phyloP scores from a whole-genome alignment of 2,888 invertebrate species.

The Ormyrus thymus region DNA sequence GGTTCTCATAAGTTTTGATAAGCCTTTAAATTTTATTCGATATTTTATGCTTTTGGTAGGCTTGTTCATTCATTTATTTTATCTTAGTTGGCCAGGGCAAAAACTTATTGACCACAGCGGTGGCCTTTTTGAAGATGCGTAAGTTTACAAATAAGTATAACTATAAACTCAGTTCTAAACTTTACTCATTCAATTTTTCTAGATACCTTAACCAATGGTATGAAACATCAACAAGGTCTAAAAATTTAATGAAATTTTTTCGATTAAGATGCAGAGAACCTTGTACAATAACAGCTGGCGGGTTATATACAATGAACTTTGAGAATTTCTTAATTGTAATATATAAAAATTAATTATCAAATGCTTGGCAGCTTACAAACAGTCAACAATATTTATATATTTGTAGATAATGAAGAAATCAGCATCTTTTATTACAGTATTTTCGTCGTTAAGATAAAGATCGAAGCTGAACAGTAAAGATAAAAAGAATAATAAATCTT shows the following conservation, averaged over 20 bases:
- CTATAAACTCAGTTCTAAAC: background rate
- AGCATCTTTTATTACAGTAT: too few relatives aligned
- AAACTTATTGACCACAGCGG: constrained; percentile 18
- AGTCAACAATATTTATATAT: background rate
- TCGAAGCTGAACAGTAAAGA: background rate
- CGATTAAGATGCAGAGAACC: constrained; percentile 10
- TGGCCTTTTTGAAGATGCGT: constrained; percentile 7
- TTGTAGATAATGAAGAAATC: background rate
- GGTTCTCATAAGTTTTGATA: constrained; percentile 2
- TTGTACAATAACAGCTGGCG: constrained; percentile 25
- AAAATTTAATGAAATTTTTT: constrained; percentile 18
- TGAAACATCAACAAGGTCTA: constrained; percentile 4
- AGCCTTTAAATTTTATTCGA: constrained; percentile 8
- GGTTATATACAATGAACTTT: constrained; percentile 21
- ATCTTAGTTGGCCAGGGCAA: constrained; percentile 27
- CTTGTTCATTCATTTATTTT: constrained; percentile 12
- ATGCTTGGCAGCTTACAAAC: too few relatives aligned
- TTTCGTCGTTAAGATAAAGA: too few relatives aligned
- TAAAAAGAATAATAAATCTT: background rate
- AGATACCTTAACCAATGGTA: constrained; percentile 29
- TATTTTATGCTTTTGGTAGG: background rate
- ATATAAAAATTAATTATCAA: background rate
- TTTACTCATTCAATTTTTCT: background rate
- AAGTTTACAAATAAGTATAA: background rate
- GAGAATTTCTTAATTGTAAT: constrained; percentile 13